Evolutionary conservation across 2,888 invertebrate genomes (phyloP).

Genomic region (Scaptodrosophila latifasciaeformis): DNA sequence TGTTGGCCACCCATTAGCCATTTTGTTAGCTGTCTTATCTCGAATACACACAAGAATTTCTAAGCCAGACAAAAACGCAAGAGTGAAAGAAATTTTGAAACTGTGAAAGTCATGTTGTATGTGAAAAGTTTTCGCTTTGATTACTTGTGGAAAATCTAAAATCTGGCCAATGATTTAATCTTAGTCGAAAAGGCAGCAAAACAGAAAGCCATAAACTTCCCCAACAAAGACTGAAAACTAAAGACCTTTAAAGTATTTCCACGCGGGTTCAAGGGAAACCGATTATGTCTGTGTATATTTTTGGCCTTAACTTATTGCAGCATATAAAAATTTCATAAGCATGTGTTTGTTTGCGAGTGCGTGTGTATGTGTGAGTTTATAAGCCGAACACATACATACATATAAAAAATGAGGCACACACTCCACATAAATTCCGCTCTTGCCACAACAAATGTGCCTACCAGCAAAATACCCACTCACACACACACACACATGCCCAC

Average conservation of each 20-base stretch:
- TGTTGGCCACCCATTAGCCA: conserved; percentile 31
- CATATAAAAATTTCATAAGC: background rate
- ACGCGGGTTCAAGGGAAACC: too few relatives aligned
- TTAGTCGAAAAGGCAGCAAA: conserved; percentile 16
- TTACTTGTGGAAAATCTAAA: conserved; percentile 31
- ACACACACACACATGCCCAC: background rate
- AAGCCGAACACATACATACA: background rate
- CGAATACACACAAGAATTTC: conserved; percentile 10
- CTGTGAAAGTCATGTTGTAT: too few relatives aligned
- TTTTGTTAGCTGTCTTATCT: conserved; percentile 41
- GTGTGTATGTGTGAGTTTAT: conserved; percentile 12
- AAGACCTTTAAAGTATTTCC: background rate
- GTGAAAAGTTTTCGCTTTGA: conserved; percentile 40
- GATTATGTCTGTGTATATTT: too few relatives aligned
- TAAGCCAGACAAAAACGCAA: background rate
- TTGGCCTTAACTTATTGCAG: background rate
- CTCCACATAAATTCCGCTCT: conserved; percentile 16
- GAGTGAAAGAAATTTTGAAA: too few relatives aligned
- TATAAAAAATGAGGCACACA: too few relatives aligned
- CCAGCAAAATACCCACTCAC: conserved; percentile 2
- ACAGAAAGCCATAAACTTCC: conserved; percentile 26
- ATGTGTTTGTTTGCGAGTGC: conserved; percentile 26
- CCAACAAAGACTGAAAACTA: background rate
- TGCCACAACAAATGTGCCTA: conserved; percentile 25
- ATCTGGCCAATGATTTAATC: conserved; percentile 36